phyloP scores from a whole-genome alignment of 53 echinoderm and acorn worm genomes.

The Astropecten irregularis region DNA sequence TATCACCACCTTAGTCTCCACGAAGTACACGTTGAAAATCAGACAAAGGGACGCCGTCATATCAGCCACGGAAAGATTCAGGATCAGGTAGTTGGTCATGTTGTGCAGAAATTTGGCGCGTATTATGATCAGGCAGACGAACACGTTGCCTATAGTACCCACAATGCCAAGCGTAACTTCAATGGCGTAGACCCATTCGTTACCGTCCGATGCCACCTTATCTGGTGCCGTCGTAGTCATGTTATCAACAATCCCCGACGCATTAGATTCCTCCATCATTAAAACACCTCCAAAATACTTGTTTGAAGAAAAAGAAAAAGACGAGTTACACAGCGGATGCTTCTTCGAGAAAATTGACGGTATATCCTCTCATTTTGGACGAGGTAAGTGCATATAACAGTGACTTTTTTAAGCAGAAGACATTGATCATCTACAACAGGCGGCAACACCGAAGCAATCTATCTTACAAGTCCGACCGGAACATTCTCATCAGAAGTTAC shows the following conservation, averaged over 20 bases:
- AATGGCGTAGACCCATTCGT: constrained; percentile 80
- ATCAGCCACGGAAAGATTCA: constrained; percentile 89
- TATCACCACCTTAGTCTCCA: constrained; percentile 56
- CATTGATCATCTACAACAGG: too few relatives aligned
- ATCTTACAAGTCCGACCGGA: too few relatives aligned
- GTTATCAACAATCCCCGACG: neutral
- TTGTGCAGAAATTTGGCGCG: constrained; percentile 90
- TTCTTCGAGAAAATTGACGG: too few relatives aligned
- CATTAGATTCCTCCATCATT: neutral
- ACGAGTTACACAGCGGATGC: too few relatives aligned
- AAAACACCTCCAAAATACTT: neutral
- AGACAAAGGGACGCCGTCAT: constrained; percentile 79
- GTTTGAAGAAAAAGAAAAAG: neutral
- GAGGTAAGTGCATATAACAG: too few relatives aligned
- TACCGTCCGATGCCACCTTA: neutral
- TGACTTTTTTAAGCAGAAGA: too few relatives aligned
- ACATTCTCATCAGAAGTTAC: too few relatives aligned
- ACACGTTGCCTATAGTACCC: constrained; percentile 84
- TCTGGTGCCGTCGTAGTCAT: neutral
- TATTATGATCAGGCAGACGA: constrained; percentile 85
- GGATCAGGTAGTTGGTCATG: constrained; percentile 93
- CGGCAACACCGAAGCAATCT: too few relatives aligned
- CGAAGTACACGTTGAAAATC: constrained; percentile 81
- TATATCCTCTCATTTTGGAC: too few relatives aligned
- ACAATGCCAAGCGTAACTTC: constrained; percentile 82